A percentile compares a stretch with the other conserved stretches of the same genome.
These are phyloP conservation scores for Lerista edwardsae DNA, from an alignment of 2,797 vertebrate genomes.

Conservation along the genomic window DNA sequence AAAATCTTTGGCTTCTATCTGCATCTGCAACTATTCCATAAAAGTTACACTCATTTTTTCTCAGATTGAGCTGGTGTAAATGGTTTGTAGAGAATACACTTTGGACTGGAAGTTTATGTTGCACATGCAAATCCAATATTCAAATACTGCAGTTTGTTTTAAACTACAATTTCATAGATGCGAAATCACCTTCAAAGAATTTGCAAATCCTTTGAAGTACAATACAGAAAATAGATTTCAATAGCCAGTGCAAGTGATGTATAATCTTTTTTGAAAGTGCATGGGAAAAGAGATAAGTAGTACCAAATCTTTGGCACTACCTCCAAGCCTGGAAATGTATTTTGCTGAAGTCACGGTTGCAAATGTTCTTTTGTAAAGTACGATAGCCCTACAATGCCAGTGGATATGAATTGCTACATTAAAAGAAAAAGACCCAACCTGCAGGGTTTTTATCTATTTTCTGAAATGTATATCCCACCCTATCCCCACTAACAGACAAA, in stretches of 20 bases:
- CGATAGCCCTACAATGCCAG: background rate
- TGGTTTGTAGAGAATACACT: slow-evolving; percentile 15
- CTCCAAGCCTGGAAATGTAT: background rate
- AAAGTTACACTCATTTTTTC: no score
- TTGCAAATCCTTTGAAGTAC: slow-evolving; percentile 62
- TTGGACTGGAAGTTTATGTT: slow-evolving; percentile 32
- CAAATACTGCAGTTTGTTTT: slow-evolving; percentile 54
- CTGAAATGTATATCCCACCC: background rate
- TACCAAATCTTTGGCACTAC: background rate
- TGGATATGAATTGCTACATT: background rate
- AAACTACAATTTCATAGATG: slow-evolving; percentile 44
- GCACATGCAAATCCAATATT: slow-evolving; percentile 59
- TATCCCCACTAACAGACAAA: background rate
- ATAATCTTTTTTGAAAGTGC: slow-evolving; percentile 42
- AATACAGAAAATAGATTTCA: slow-evolving; percentile 30
- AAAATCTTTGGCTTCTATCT: background rate
- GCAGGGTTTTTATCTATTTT: slow-evolving; percentile 10
- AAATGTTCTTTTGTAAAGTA: slow-evolving; percentile 23
- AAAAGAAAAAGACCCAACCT: background rate
- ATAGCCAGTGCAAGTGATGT: slow-evolving; percentile 41
- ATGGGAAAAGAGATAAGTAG: slow-evolving; percentile 1
- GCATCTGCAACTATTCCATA: no score
- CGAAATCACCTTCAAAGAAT: slow-evolving; percentile 69
- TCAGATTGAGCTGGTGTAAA: background rate
- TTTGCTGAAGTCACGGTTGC: background rate